Conservation (phyloP, 2,113 vertebrate genomes). For the Elgaria multicarinata region DNA sequence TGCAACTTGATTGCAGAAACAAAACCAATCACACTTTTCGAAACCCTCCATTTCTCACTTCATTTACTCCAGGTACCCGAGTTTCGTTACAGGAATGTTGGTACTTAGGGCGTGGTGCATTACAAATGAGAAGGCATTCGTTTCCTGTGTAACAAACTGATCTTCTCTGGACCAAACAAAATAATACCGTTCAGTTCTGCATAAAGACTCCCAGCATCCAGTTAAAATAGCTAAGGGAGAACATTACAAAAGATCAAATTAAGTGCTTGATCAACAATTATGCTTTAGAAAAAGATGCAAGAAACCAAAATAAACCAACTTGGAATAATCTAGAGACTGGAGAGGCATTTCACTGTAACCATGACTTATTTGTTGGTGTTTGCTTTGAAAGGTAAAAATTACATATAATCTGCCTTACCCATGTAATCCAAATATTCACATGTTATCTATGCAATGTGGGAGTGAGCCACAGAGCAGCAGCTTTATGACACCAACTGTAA, state of each 20-base stretch:
- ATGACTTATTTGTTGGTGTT: background rate
- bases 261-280: constrained; percentile 3
- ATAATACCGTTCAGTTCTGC: background rate
- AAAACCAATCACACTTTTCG: background rate
- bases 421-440: background rate
- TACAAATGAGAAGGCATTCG: background rate
- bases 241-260: background rate
- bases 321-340: background rate
- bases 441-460: background rate
- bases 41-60: background rate
- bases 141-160: constrained; percentile 27
- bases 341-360: background rate
- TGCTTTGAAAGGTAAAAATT: constrained; percentile 1
- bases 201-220: background rate
- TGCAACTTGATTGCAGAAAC: background rate
- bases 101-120: background rate
- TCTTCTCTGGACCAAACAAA: background rate
- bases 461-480: background rate
- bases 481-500: background rate
- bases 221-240: background rate
- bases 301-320: background rate
- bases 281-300: background rate
- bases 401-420: background rate
- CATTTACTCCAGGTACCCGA: background rate
- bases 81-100: background rate